Base-by-base conservation (phyloP, 2,113 vertebrate species). In the Aramus guarauna region DNA sequence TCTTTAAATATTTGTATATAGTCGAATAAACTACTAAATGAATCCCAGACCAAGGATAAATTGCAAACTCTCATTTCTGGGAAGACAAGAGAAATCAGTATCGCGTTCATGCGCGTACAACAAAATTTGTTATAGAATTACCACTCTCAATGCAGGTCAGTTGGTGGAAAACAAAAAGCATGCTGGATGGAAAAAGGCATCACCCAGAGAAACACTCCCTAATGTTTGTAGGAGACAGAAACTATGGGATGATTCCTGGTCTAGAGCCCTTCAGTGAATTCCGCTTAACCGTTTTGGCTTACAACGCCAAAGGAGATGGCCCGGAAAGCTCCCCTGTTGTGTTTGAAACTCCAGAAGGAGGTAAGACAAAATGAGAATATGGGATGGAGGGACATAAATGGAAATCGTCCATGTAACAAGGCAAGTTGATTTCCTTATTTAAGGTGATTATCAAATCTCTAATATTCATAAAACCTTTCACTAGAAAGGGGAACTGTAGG, bases 301-400 rank as follows among this genome's bases (percentile, higher is more conserved):
- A 99, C 96, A 99, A 99, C 69, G 97, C 98, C 60, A 98, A 98
- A 96, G 99, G 99, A 82, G 98, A 98, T n/a, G 99, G 99, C 30
- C 99, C 99, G 0, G 99, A 98, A 96, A 99, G 99, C 95, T 98
- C 98, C 71, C 94, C 98, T 0, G 82, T 99, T 83, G 93, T 96
- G 87, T 99, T 99, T 97, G 98, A 98, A 95, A 99, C 99, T 75
- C 99, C 99, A 34, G 99, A 99, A 98, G 99, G 99, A 99, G 99
- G 99, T 99, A 95, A 98, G 98, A 78, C 63, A 85, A 78, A 90
- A 88, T 91, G 84, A 68, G 73, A 93, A 7, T 63, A 6, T 7
- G 55, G 76, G 59, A 21, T 56, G 62, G 58, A 74, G 43, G 12
- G 34, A 20, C 6, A 17, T 16, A 41, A 68, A 36, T 9, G 60